phyloP scores from a whole-genome alignment of 2,888 invertebrate species.

The Temnothorax unifasciatus region DNA sequence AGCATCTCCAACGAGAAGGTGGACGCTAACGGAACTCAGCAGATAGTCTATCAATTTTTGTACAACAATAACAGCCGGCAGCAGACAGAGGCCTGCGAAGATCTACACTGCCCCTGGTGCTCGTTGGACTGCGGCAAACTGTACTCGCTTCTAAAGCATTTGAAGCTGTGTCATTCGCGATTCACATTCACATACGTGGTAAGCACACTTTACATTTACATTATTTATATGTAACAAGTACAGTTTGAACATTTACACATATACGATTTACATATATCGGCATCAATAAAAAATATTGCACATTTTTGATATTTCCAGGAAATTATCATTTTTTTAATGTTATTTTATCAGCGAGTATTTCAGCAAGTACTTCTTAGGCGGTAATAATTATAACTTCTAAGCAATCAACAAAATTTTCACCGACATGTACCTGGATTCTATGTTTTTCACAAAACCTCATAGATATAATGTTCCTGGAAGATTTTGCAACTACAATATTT shows the following conservation, averaged over 20 bases:
- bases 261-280: not conserved
- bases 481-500: not conserved
- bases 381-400: not conserved
- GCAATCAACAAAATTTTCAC: not conserved
- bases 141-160: constrained; percentile 96
- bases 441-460: not conserved
- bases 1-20: constrained; percentile 79
- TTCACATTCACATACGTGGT: constrained; percentile 97
- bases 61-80: constrained; percentile 98
- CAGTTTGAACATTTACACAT: not conserved
- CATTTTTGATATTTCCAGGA: not conserved
- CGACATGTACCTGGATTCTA: not conserved
- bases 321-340: not conserved
- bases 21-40: constrained; percentile 87
- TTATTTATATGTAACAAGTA: not conserved
- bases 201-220: constrained; percentile 83
- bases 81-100: constrained; percentile 97
- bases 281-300: not conserved
- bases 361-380: not conserved
- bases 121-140: constrained; percentile 95
- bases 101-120: constrained; percentile 98
- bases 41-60: constrained; percentile 98
- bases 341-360: not conserved
- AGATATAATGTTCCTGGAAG: not conserved
- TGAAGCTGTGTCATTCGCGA: constrained; percentile 96